Evolutionary conservation across 2,797 vertebrate species (phyloP).

Genomic region (Nasua narica): DNA sequence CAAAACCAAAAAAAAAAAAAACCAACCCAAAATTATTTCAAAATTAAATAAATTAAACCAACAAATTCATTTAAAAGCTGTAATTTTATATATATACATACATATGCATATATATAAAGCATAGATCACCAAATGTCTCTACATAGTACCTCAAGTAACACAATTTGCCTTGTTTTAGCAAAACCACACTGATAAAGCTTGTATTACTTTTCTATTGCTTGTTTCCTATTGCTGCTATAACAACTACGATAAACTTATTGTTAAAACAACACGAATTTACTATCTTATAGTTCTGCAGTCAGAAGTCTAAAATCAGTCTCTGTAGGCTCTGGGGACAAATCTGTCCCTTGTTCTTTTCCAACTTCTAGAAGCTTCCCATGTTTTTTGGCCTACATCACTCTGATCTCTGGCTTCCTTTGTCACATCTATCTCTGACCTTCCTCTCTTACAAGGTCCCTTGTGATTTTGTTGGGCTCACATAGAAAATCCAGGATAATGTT

Average conservation of each 20-base stretch:
- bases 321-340: neutral
- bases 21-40: neutral
- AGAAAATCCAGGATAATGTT: neutral
- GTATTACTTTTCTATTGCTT: neutral
- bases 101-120: neutral
- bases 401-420: neutral
- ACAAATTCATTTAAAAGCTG: constrained; percentile 9
- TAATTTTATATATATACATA: neutral
- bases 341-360: neutral
- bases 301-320: neutral
- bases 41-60: neutral
- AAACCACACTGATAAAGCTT: neutral
- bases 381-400: neutral
- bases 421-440: neutral
- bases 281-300: neutral
- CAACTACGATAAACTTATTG: neutral
- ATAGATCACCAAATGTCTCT: neutral
- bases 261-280: neutral
- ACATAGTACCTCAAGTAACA: neutral
- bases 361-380: neutral
- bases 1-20: neutral
- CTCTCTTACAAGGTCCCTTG: neutral
- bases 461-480: neutral
- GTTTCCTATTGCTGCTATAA: neutral
- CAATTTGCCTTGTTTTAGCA: neutral